Base-by-base conservation (phyloP, 2,797 vertebrate species). In the Xenops minutus region DNA sequence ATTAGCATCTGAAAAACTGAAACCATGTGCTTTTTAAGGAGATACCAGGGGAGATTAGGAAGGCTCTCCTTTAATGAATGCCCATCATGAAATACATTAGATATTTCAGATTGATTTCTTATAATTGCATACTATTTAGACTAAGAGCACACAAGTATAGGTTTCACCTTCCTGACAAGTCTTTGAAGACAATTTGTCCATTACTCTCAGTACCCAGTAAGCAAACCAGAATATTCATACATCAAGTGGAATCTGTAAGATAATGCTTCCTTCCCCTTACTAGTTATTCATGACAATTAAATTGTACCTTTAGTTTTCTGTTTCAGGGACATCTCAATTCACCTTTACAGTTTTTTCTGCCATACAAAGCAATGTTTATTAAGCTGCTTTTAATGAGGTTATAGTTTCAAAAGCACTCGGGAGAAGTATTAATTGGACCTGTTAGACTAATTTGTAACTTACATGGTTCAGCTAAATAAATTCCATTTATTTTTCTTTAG, bases 361-460 rank as follows among this genome's bases (percentile, higher is more conserved):
- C 67, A 85, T 44, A 88, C 30, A 84, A 79, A 85, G 68, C 54
- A 62, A 46, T 67, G 58, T 91, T 96, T 95, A 94, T 95, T 84
- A 94, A 95, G 62, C 63, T 84, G 69, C 62, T 88, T 97, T 93
- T 96, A 96, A 97, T 94, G 88, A 94, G 89, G 61, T 71, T 84
- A 80, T 19, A 20, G 75, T 86, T 96, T 89, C 85, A 84, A 92
- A 96, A 85, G 72, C 87, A 82, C 80, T 72, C 69, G 77, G 95
- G 77, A 95, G 55, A 95, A 97, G 92, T 89, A 93, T 89, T 92
- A 96, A 95, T 94, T 88, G 73, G 63, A 82, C 43, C 59, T 77
- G 72, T 87, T 90, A 89, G 87, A 88, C 72, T 85, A 30, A 93
- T 95, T 92, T 93, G 59, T 85, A 95, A 92, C 54, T 87, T 87